These are phyloP conservation scores for Mimachlamys varia DNA, from an alignment of 2,888 invertebrate species.

Conservation along the genomic window DNA sequence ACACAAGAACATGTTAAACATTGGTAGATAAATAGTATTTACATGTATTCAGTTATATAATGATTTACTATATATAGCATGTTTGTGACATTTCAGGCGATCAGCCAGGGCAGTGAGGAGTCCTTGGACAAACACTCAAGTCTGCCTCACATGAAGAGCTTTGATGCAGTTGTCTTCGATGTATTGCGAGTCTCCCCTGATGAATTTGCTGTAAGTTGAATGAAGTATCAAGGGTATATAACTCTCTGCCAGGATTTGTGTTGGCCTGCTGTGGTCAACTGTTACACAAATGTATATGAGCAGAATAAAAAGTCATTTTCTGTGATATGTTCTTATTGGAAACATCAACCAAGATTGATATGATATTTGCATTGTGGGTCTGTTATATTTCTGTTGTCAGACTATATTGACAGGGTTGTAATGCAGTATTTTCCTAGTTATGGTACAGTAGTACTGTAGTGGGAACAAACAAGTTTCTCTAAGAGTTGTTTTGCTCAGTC, in stretches of 20 bases:
- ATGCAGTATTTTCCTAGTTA: too few relatives aligned
- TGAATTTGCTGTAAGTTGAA: constrained; percentile 80
- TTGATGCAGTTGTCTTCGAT: constrained; percentile 82
- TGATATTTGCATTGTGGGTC: too few relatives aligned
- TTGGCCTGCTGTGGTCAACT: too few relatives aligned
- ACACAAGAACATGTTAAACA: too few relatives aligned
- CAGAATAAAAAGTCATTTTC: background rate
- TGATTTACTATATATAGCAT: background rate
- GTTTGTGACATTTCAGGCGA: constrained; percentile 62
- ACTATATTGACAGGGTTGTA: too few relatives aligned
- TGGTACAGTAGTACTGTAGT: too few relatives aligned
- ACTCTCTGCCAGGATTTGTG: background rate
- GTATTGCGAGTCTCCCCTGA: constrained; percentile 80
- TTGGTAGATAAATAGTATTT: too few relatives aligned
- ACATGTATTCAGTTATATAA: background rate
- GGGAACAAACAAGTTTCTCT: too few relatives aligned
- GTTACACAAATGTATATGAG: background rate
- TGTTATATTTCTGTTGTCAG: too few relatives aligned
- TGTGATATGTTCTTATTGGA: too few relatives aligned
- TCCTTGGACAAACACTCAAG: constrained; percentile 73
- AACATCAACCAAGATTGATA: too few relatives aligned
- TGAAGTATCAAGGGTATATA: background rate
- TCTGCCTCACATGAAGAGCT: constrained; percentile 77
- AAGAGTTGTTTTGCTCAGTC: too few relatives aligned
- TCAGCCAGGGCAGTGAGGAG: constrained; percentile 72